Evolutionary conservation across 1,140 invertebrate species (phyloP).

Genomic region (Drosophila baimaii): DNA sequence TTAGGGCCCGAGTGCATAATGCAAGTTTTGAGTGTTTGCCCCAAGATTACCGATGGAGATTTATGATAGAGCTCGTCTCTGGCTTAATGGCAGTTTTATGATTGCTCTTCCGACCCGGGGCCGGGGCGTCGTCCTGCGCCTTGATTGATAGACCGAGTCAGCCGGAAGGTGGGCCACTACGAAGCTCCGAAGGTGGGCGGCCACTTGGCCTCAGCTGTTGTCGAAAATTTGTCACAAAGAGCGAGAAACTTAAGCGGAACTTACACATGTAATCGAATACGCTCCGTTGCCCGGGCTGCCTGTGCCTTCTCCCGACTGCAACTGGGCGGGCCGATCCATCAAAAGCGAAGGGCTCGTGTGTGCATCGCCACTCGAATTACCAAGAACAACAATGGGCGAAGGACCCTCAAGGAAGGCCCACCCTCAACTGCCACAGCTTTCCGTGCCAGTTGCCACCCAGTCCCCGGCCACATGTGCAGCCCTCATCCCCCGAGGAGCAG

Average conservation of each 20-base stretch:
- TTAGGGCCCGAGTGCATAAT: conserved; percentile 28
- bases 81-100: conserved; percentile 77
- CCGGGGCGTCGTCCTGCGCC: no score
- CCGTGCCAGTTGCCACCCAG: conserved; percentile 7
- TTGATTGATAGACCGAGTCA: conserved; percentile 63
- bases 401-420: conserved; percentile 26
- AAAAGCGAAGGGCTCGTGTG: conserved; percentile 45
- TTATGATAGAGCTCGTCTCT: conserved; percentile 59
- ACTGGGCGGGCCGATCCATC: conserved; percentile 70
- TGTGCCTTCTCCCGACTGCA: conserved; percentile 48
- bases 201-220: conserved; percentile 75
- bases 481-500: conserved; percentile 21
- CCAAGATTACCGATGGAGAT: conserved; percentile 68
- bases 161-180: conserved; percentile 23
- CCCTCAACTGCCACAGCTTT: conserved; percentile 28
- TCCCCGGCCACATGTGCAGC: conserved; percentile 14
- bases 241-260: conserved; percentile 67
- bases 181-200: conserved; percentile 4
- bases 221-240: conserved; percentile 72
- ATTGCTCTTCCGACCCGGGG: conserved; percentile 51
- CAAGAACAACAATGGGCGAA: conserved; percentile 49
- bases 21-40: conserved; percentile 31
- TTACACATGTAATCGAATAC: conserved; percentile 80
- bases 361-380: conserved; percentile 72
- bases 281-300: not conserved